Base-by-base conservation (phyloP, 2,888 invertebrate species). In the Tetranychus truncatus region DNA sequence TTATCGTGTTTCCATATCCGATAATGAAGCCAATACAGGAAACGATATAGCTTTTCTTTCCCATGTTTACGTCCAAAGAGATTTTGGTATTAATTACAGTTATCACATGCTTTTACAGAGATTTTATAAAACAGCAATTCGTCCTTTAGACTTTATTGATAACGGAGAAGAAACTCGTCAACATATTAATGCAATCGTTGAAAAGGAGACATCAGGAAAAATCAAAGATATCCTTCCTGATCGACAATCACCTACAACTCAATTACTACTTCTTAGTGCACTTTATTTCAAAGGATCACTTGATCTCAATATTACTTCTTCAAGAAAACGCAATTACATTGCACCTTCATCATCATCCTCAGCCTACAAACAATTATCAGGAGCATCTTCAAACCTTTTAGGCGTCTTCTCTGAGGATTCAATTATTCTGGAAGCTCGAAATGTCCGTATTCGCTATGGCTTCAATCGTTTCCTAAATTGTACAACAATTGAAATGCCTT, bases 91-190 rank as follows among this genome's bases (percentile, higher is more conserved):
- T 20, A 78, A 79, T 46, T 80, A 78, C 69, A 77, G 78, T 2
- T 80, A 77, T 69, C 78, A 79, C 74, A 76, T 80, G 66, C 72
- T 78, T 18, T 73, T 80, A 4, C 78, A 78, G 20, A 77, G 77
- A 34, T 79, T 77, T 66, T 80, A 80, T 72, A 80, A 80, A 72
- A 79, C 79, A 11, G 78, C 78, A 46, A 75, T 79, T 21, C 78
- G 78, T 72, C 77, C 78, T 0, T 20, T 80, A 66, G 80, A 80
- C 72, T 80, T 80, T 74, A 77, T 77, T 0, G 73, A 78, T 74
- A 78, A 78, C 46, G 78, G 77, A 0, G 79, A 80, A 66, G 79
- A 80, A 74, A 79, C 79, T n/a, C 77, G 79, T 18, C 77, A 79
- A 8, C 79, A 79, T 67, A 79, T 80, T 75, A 80, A 80, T 71